A percentile compares a stretch with the other conserved stretches of the same genome.
Evolutionary conservation across 1,140 invertebrate species (phyloP).

Genomic region (Parasteatoda tepidariorum): DNA sequence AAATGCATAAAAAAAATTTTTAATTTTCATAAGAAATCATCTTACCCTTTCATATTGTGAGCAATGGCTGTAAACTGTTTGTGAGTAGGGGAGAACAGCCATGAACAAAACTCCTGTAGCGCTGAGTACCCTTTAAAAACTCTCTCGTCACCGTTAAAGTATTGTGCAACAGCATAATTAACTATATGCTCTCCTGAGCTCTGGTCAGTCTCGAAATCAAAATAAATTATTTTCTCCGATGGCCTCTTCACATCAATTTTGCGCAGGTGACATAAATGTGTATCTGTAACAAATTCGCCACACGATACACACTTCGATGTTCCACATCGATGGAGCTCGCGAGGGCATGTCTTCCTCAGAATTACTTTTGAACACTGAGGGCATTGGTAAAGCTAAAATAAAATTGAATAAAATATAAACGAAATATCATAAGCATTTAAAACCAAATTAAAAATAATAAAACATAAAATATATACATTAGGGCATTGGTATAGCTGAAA

Average conservation of each 20-base stretch:
- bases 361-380: background rate
- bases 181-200: background rate
- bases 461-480: no score
- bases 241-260: background rate
- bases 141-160: no score
- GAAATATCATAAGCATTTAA: no score
- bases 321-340: background rate
- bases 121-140: background rate
- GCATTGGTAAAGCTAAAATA: constrained; percentile 15
- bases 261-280: background rate
- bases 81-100: background rate
- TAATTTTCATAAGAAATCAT: background rate
- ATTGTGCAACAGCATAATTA: background rate
- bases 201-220: constrained; percentile 18
- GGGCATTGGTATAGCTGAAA: no score
- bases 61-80: background rate
- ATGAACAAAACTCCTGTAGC: background rate
- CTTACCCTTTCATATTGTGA: no score
- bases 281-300: background rate
- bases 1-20: background rate
- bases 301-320: background rate
- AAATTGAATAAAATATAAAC: background rate
- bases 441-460: no score
- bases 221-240: background rate
- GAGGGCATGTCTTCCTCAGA: background rate